Conservation (phyloP, 2,888 invertebrate species). For the Dryocosmus kuriphilus region DNA sequence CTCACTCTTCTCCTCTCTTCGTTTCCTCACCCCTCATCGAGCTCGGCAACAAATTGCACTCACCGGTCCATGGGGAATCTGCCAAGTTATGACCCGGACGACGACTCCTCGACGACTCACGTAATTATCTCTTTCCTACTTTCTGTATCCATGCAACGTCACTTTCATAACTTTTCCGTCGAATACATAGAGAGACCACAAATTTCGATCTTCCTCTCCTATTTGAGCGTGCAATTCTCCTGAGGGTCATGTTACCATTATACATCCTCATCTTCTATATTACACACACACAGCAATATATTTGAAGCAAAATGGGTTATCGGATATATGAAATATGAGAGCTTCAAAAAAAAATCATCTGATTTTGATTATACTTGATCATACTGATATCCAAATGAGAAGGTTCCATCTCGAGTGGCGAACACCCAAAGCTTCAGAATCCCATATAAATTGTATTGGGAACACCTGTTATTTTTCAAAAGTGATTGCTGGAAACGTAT, state of each 20-base stretch:
- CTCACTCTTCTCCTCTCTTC: slow-evolving; percentile 37
- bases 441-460: too few relatives aligned
- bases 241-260: background rate
- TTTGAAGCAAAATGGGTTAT: background rate
- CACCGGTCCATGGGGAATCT: slow-evolving; percentile 65
- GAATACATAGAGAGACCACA: background rate
- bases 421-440: too few relatives aligned
- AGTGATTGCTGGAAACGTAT: too few relatives aligned
- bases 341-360: background rate
- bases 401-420: too few relatives aligned
- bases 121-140: slow-evolving; percentile 67
- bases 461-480: too few relatives aligned
- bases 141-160: slow-evolving; percentile 18
- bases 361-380: too few relatives aligned
- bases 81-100: slow-evolving; percentile 73
- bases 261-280: background rate
- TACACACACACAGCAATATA: background rate
- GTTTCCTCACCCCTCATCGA: slow-evolving; percentile 51
- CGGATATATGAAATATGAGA: background rate
- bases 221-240: background rate
- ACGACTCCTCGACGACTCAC: slow-evolving; percentile 73
- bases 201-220: slow-evolving; percentile 26
- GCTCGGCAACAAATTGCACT: slow-evolving; percentile 71
- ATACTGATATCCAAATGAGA: too few relatives aligned
- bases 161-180: slow-evolving; percentile 13